Evolutionary conservation across 2,113 vertebrate species (phyloP), one percentile per base, ranked within the genome.

Genomic region (Cavia porcellus): DNA sequence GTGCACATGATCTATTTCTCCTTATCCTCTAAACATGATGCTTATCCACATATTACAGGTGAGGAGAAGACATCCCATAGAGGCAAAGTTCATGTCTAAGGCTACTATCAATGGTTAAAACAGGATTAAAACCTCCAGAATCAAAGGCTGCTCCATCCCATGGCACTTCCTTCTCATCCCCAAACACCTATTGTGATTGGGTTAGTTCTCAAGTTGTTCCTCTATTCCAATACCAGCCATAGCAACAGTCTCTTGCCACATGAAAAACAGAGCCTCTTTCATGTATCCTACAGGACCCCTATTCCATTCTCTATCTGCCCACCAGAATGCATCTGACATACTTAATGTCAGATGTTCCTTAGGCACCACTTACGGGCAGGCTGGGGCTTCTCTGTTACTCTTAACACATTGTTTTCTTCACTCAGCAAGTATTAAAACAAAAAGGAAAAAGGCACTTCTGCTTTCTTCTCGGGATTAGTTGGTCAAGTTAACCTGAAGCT

Each of bases 341-440:
- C 13, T 80, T 20, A 83, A 14, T 42, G 62, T 79, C 25, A 79
- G 75, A 79, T 45, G 3, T 22, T 62, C n/a, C 17, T 86, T 9
- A 22, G 32, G 24, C 13, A 88, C 20, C 59, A 50, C 50, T 59
- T 32, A 66, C 4, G n/a, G 61, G 24, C 82, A 81, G 45, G 72
- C 7, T 11, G 22, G 61, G 10, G 50, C 35, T 82, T 86, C 47
- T 72, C n/a, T 30, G 66, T 74, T 13, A 81, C 32, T n/a, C 47
- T 79, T 59, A 84, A 66, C 13, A 57, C 2, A 8, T 28, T 45
- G n/a, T n/a, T 52, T 57, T 68, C 52, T 50, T 52, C n/a, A 87
- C 68, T 66, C 20, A 95, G 55, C 74, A 77, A 75, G 57, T 47
- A 90, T 75, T 38, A 82, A 66, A 72, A 81, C 14, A 80, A 47